Base-by-base conservation (phyloP, 2,888 invertebrate species). In the Cyaniris semiargus region DNA sequence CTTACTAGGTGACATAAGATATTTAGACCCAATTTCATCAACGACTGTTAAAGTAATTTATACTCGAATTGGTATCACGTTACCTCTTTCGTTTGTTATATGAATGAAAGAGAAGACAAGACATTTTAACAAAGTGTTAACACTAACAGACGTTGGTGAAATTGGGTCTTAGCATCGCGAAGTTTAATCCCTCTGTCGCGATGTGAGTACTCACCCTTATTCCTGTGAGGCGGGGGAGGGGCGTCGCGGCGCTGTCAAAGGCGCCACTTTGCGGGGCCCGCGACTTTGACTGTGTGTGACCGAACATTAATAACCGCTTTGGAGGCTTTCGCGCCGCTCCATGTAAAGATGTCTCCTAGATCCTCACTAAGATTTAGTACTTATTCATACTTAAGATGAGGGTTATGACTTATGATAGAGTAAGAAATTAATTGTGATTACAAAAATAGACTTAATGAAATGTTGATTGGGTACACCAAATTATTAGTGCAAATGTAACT, bases 291-390 rank as follows among this genome's bases (percentile, higher is more conserved):
- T 86, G 87, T 87, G 88, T 90, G 89, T 89, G 87, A 88, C 89
- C 90, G 84, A 86, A 88, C 90, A 89, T 91, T 91, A 92, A 92
- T 93, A 91, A 91, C 89, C 88, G 86, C 85, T 87, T 90, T 90
- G 90, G 86, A 34, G 34, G 34, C 71, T 34, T 34, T 70, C 18
- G 18, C 70, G 27, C n/a, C 18, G 31, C 34, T 15, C 21, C 60
- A 60, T 13, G 21, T 23, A 13, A 23, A 60, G 4, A 60, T 23
- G 21, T 60, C 58, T 21, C 21, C 8, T 58, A 23, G 60, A 60
- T 48, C 15, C 48, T 48, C 7, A 10, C 44, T 10, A 38, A 10
- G 48, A 53, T 18, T 53, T 53, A 53, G 3, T 3, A 53, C 18
- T 53, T 18, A 18, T 53, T 53, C 18, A 53, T 53, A 53, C 53